A percentile compares a stretch with the other conserved stretches of the same genome.
phyloP scores from a whole-genome alignment of 2,113 vertebrate species.

The Meles meles region DNA sequence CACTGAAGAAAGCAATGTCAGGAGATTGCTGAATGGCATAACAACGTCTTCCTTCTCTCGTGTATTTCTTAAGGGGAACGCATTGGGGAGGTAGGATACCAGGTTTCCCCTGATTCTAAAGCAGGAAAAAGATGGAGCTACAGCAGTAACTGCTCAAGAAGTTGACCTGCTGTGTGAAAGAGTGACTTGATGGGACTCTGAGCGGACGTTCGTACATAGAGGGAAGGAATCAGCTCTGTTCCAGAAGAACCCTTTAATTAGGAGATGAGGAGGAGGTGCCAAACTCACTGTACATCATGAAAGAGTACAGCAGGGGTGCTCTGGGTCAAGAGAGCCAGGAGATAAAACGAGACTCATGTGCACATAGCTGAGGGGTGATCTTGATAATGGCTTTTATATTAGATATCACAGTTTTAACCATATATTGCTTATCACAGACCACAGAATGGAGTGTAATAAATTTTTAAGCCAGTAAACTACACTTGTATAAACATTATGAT shows the following conservation, averaged over 20 bases:
- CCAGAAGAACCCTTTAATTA: not conserved
- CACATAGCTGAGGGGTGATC: not conserved
- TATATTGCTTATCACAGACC: not conserved
- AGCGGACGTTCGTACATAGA: not conserved
- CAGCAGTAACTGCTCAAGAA: not conserved
- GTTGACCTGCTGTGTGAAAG: not conserved
- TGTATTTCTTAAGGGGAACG: not conserved
- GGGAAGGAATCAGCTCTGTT: not conserved
- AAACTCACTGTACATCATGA: rapidly evolving
- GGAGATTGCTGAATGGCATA: not conserved
- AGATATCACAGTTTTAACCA: not conserved
- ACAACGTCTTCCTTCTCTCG: not conserved
- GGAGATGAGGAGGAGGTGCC: not conserved
- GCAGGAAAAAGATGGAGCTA: not conserved
- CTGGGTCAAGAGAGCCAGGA: not conserved
- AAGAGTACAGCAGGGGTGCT: not conserved
- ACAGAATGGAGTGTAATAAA: not conserved
- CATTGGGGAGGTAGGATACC: not conserved
- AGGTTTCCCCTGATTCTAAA: not conserved
- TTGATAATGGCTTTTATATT: not conserved
- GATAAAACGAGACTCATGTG: not conserved
- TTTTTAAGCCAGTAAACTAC: not conserved
- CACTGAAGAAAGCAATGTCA: not conserved
- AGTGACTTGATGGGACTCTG: not conserved
- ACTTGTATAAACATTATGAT: not conserved